Conservation (phyloP, 2,888 invertebrate species). For the Geotrupes spiniger region DNA sequence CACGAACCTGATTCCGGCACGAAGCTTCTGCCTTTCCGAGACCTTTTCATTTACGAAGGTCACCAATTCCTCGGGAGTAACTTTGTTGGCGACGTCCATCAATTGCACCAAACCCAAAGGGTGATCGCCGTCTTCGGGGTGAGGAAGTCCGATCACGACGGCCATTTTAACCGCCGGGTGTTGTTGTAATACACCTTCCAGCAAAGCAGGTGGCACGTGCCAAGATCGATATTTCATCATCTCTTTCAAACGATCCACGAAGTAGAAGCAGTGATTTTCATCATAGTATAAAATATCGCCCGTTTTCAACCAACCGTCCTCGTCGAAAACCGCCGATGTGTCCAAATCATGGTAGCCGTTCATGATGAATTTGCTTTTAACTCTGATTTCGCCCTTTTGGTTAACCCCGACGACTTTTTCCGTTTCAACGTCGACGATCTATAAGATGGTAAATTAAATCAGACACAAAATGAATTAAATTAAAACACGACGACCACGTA, state of each 20-base stretch:
- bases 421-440: conserved; percentile 48
- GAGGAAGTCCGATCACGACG: too few relatives aligned
- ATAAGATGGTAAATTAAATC: too few relatives aligned
- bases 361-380: conserved; percentile 44
- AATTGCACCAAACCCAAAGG: too few relatives aligned
- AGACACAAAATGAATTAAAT: too few relatives aligned
- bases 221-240: conserved; percentile 40
- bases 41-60: conserved; percentile 38
- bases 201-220: conserved; percentile 27
- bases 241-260: conserved; percentile 54
- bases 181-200: conserved; percentile 27
- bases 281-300: conserved; percentile 53
- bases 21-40: conserved; percentile 38
- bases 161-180: conserved; percentile 32
- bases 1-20: conserved; percentile 42
- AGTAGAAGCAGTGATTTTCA: conserved; percentile 51
- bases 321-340: conserved; percentile 50
- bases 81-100: too few relatives aligned
- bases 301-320: too few relatives aligned
- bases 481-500: too few relatives aligned
- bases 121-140: too few relatives aligned
- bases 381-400: too few relatives aligned
- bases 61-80: too few relatives aligned
- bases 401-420: conserved; percentile 36
- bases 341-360: conserved; percentile 53